Evolutionary conservation across 2,888 invertebrate genomes (phyloP), one percentile per base, ranked within the genome.

Genomic region (Gortyna flavago): DNA sequence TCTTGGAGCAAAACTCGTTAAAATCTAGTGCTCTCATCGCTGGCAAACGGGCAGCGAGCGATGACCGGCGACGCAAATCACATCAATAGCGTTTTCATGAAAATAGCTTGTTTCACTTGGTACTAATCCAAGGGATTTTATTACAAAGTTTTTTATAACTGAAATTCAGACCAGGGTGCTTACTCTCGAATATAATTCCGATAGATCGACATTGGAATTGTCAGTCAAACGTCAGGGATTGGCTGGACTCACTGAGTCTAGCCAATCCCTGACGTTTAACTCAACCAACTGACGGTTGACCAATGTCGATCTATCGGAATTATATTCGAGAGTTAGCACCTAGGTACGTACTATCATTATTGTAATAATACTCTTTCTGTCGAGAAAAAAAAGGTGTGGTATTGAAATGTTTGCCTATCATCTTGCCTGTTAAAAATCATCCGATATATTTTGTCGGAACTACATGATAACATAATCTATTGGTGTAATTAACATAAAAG

Each of bases 1-100:
- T 91, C 94, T 94, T 89, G 90, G 89, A 93, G 92, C 90, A 91
- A 91, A 93, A 93, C 94, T 95, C 95, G 94, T 95, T 95, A 95
- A 94, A 94, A 91, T 94, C 92, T 93, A 95, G 94, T 91, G 93
- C 95, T 89, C 94, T 94, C 87, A 79, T 79, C 84, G 87, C 83
- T 84, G 88, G 91, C 89, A 88, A 84, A 75, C 78, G 77, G 80
- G 74, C 78, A 89, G 87, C 89, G 88, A 83, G 57, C 80, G 79
- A 82, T 75, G 62, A 67, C 66, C 66, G 72, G 54, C 61, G 72
- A 88, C 84, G 86, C 80, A 80, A 88, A 86, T 88, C 86, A 84
- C 89, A 88, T 89, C 86, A 87, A 88, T 84, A 79, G 75, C 44
- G 80, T 85, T 81, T 77, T 79, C 76, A 78, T 79, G 83, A 84